These are phyloP conservation scores for Bradypodion pumilum DNA, from an alignment of 2,797 vertebrate species.

Conservation along the genomic window DNA sequence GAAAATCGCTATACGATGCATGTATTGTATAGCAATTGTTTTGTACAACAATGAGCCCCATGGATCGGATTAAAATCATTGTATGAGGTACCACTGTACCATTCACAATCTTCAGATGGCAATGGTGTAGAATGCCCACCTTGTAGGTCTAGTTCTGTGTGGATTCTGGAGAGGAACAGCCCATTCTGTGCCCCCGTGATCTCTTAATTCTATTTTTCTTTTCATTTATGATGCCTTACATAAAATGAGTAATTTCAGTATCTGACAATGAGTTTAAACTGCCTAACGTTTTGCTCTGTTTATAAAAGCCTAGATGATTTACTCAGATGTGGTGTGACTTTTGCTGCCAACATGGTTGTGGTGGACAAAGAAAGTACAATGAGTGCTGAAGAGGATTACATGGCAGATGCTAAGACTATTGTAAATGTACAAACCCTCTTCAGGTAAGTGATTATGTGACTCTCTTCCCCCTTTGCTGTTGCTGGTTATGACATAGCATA, in stretches of 20 bases:
- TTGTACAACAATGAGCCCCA: no score
- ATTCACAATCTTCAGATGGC: no score
- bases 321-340: constrained; percentile 93
- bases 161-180: no score
- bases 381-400: constrained; percentile 97
- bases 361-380: constrained; percentile 98
- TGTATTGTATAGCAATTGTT: no score
- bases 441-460: constrained; percentile 75
- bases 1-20: no score
- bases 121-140: no score
- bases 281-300: constrained; percentile 61
- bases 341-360: constrained; percentile 95
- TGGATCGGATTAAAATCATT: no score
- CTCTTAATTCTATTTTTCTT: background rate
- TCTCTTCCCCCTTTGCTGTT: rapidly evolving
- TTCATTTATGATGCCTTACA: background rate
- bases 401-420: constrained; percentile 97
- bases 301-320: constrained; percentile 92
- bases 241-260: background rate
- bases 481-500: background rate
- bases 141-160: no score
- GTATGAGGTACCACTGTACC: no score
- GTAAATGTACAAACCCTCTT: constrained; percentile 98
- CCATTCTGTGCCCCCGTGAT: background rate
- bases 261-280: constrained; percentile 13